Conservation (phyloP, 2,113 vertebrate genomes). For the Elgaria multicarinata region DNA sequence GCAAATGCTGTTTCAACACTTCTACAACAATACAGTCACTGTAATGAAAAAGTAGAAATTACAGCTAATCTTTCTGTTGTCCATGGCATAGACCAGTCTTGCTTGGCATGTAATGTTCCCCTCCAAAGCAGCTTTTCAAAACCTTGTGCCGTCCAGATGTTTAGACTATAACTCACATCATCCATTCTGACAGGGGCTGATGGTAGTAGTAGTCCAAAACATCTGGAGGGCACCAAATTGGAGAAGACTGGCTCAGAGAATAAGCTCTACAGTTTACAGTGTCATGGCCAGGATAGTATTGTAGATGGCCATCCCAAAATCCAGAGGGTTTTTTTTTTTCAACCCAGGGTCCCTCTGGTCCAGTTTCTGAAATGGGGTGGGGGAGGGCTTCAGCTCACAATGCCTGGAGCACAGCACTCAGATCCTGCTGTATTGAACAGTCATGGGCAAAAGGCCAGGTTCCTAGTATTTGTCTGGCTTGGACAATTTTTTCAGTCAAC, state of each 20-base stretch:
- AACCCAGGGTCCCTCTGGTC: not conserved
- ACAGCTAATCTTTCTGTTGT: not conserved
- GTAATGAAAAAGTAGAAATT: not conserved
- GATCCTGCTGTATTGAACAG: not conserved
- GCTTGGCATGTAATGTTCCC: not conserved
- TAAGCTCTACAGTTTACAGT: not conserved
- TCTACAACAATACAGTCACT: not conserved
- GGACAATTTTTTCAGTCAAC: not conserved
- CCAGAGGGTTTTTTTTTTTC: no score
- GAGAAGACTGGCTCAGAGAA: not conserved
- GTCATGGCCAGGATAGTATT: not conserved
- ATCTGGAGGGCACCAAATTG: no score
- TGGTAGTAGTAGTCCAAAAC: no score
- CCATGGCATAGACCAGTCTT: not conserved
- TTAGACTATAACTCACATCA: no score
- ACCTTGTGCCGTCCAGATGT: no score
- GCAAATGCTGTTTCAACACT: not conserved
- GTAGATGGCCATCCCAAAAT: not conserved
- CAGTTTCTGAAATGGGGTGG: not conserved
- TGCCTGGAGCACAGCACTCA: not conserved
- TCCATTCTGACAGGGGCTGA: no score
- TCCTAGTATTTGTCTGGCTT: not conserved
- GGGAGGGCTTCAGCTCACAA: not conserved
- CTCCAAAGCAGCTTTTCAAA: not conserved
- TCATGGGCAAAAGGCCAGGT: not conserved